phyloP scores from a whole-genome alignment of 2,888 invertebrate species.

The Serripes groenlandicus region DNA sequence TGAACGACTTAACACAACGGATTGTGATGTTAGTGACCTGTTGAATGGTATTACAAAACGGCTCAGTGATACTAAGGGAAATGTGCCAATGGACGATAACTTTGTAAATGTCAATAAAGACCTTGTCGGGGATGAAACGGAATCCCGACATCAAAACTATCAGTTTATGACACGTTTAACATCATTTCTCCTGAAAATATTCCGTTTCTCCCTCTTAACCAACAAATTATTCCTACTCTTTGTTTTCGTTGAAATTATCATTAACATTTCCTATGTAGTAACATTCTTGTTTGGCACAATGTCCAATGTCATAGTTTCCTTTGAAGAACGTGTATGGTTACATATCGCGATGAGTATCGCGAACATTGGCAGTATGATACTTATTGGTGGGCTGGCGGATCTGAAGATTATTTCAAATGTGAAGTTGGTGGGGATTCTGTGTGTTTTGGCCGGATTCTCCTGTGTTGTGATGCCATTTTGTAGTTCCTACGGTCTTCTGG shows the following conservation, averaged over 20 bases:
- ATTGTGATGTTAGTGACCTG: neutral
- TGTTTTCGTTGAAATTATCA: constrained; percentile 95
- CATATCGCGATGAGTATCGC: constrained; percentile 95
- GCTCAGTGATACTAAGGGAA: neutral
- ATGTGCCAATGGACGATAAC: neutral
- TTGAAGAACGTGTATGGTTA: constrained; percentile 88
- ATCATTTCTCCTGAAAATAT: constrained; percentile 6
- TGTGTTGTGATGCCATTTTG: constrained; percentile 40
- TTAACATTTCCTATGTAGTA: constrained; percentile 96
- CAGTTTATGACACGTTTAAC: neutral
- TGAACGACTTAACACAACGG: neutral
- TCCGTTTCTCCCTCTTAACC: constrained; percentile 22
- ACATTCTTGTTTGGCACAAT: constrained; percentile 95
- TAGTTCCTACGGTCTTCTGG: constrained; percentile 20
- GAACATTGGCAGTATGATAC: constrained; percentile 96
- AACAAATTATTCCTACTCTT: constrained; percentile 91
- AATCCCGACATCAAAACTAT: neutral
- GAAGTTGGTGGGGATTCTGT: constrained; percentile 27
- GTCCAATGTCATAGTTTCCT: constrained; percentile 86
- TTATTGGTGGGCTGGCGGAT: constrained; percentile 85
- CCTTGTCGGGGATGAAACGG: no score
- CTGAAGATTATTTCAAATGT: constrained; percentile 90
- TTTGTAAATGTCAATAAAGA: no score
- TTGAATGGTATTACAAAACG: no score
- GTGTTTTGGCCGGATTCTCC: constrained; percentile 18